A percentile compares a stretch with the other conserved stretches of the same genome.
phyloP scores from a whole-genome alignment of 2,113 vertebrate genomes.

The Furnarius figulus region DNA sequence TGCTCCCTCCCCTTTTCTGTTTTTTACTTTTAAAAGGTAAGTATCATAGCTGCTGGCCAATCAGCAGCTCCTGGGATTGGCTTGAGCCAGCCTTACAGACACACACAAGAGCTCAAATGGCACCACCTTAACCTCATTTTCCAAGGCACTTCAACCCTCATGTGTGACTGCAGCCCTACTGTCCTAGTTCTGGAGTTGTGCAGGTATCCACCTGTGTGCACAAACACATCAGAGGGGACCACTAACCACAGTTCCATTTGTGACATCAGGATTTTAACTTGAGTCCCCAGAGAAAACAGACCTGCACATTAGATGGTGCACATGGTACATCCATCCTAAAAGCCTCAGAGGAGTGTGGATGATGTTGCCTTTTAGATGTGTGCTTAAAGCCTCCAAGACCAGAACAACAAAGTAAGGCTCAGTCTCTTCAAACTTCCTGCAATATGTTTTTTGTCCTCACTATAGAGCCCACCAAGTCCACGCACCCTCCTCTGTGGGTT shows the following conservation, averaged over 20 bases:
- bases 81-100: background rate
- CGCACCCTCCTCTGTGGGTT: background rate
- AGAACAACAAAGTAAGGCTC: background rate
- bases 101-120: background rate
- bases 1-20: background rate
- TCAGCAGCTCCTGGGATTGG: background rate
- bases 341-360: background rate
- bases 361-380: background rate
- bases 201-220: background rate
- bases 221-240: background rate
- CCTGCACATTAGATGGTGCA: no score
- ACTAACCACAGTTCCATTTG: background rate
- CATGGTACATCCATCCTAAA: background rate
- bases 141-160: background rate
- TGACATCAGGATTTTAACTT: background rate
- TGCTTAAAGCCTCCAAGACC: background rate
- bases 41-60: background rate
- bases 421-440: background rate
- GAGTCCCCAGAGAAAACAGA: background rate
- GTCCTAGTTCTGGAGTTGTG: background rate
- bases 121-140: background rate
- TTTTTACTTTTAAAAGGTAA: background rate
- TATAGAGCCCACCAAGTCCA: background rate
- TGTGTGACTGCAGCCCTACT: background rate
- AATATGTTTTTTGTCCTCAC: background rate